Evolutionary conservation across 2,888 invertebrate species (phyloP), one percentile per base, ranked within the genome.

Genomic region (Diaperis boleti): DNA sequence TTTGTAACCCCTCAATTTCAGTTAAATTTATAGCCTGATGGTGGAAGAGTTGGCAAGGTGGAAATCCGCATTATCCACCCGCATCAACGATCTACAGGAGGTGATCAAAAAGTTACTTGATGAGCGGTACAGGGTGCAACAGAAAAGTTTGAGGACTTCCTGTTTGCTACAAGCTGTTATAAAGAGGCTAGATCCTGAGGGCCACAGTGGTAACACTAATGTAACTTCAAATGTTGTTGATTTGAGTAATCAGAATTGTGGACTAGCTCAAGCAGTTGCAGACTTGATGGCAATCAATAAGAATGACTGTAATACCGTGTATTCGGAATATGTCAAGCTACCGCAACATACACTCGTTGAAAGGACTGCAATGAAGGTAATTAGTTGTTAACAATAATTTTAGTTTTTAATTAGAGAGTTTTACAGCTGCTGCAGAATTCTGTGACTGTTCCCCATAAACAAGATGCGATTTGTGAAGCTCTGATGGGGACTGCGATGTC

Each of bases 31-130:
- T 76, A 95, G 96, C 79, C 87, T 96, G 59, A 93, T 96, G 91
- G 92, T 95, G 1, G 96, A 96, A 82, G 96, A 96, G 82, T 81
- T 96, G 68, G 95, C 95, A 0, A 86, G 89, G 70, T 94, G 94
- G 88, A 95, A 95, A 79, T 92, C 92, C 44, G 86, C 89, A 55
- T 83, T 95, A 15, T 88, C 87, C 10, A 89, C 90, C 69, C 86
- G 90, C 78, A 86, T 88, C 49, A 86, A 87, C 20, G 89, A 89
- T 68, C 82, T 91, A 55, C 89, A 92, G 77, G 88, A 88, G 77
- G 85, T 87, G 26, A 83, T 92, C 65, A 89, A 88, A 78, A 84
- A 86, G 67, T 76, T 93, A 55, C 79, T 93, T 18, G 89, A 90
- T 69, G 93, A 94, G 75, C 84, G 88, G 52, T 86, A 85, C 67